Base-by-base conservation (phyloP, 1,140 invertebrate genomes). In the Euschistus heros region DNA sequence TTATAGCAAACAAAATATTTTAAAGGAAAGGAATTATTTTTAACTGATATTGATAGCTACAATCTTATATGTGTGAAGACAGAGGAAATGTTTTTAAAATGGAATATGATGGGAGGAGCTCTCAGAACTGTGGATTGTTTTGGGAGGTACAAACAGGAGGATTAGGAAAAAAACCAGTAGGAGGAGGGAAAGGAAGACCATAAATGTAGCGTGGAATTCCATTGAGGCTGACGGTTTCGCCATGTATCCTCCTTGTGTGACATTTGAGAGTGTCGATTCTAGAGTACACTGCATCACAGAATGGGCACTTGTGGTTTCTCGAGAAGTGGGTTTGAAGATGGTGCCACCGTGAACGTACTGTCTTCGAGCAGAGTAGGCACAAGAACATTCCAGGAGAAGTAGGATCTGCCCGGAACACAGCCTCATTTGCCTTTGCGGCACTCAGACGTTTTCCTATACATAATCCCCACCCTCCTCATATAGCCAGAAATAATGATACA, bases 261-360 rank as follows among this genome's bases (percentile, higher is more conserved):
- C 63, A 30, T 37, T 71, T 71, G 17, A 73, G 67, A 61, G 71
- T 89, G 78, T 92, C 89, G 72, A 89, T 88, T 73, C 89, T 83
- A 78, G 87, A 89, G 79, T 91, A 92, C 54, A 86, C 87, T 70
- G 88, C 86, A 66, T 86, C 84, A 77, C 89, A 92, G 75, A 89
- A 88, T 42, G 87, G 88, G 75, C 89, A 91, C 70, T 82, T 82
- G 67, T 85, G 89, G 68, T 88, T 80, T 75, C 87, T 83, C 59
- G 85, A 81, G 47, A 85, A 87, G 75, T 91, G 89, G 68, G 86
- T 88, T 76, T 90, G 87, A 77, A 83, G 88, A 77, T 91, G 88
- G 76, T 92, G 89, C 87, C 89, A 90, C 72, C 87, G 79, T 76
- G 90, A 90, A 73, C 87, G 86, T 64, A 91, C 88, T 78, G 88